Percentiles rank a stretch among this genome's conserved stretches.
Conservation (phyloP, 2,888 invertebrate species). For the Tetrapedia diversipes region DNA sequence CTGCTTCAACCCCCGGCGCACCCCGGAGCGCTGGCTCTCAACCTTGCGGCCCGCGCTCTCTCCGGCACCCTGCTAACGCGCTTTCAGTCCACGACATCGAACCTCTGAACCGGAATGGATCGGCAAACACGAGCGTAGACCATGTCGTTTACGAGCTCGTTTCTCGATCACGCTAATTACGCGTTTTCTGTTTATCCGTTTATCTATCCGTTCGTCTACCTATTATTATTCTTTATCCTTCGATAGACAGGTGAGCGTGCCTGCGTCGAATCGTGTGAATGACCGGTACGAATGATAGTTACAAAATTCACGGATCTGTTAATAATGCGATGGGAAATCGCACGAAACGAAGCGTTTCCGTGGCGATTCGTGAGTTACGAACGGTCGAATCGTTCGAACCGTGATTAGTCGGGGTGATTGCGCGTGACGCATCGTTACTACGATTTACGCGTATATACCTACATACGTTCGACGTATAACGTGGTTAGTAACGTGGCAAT, state of each 20-base stretch:
- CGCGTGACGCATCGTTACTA: slow-evolving; percentile 20
- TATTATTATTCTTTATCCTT: background rate
- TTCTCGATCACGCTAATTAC: slow-evolving; percentile 4
- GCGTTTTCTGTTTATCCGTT: background rate
- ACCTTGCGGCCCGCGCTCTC: slow-evolving; percentile 32
- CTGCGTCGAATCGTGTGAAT: background rate
- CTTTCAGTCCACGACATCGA: slow-evolving; percentile 19
- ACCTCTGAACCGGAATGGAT: slow-evolving; percentile 31
- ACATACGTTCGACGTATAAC: slow-evolving; percentile 14
- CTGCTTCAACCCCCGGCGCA: slow-evolving; percentile 60
- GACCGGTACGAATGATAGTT: background rate
- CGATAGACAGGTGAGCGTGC: too few relatives aligned
- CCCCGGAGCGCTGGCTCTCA: slow-evolving; percentile 55
- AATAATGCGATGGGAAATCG: background rate
- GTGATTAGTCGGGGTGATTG: slow-evolving; percentile 13
- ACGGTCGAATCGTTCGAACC: slow-evolving; percentile 7
- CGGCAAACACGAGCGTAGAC: slow-evolving; percentile 17
- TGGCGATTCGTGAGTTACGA: slow-evolving; percentile 6
- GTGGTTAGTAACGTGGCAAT: slow-evolving; percentile 33
- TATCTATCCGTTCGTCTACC: background rate
- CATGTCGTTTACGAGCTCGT: slow-evolving; percentile 9
- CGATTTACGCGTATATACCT: slow-evolving; percentile 28
- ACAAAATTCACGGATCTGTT: background rate
- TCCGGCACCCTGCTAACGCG: background rate
- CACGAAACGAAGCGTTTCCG: background rate